Evolutionary conservation across 2,888 invertebrate species (phyloP), one percentile per base, ranked within the genome.

Genomic region (Podabrus alpinus): DNA sequence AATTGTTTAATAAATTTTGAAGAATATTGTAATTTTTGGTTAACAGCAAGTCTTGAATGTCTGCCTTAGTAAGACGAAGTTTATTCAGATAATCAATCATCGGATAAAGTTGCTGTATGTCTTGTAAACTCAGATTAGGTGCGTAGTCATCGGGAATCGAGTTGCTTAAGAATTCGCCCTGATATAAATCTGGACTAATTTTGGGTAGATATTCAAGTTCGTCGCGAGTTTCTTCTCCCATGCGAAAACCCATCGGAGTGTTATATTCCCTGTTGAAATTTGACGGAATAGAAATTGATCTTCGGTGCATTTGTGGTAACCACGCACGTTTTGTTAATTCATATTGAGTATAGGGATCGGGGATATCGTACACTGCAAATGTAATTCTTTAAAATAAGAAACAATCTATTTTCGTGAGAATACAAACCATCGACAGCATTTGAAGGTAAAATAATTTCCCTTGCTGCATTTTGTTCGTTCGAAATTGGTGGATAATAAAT

Each of bases 401-500:
- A 17, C 5, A 21, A 64, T 2, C 29, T 11, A n/a, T 24, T 15
- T n/a, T 7, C 0, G 15, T 2, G 21, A 24, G n/a, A 62, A 17
- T n/a, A 16, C 68, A 84, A 81, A 87, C 87, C 79, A 76, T 86
- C 86, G 25, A 85, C 80, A 9, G 89, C 90, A 64, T 89, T 88
- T 9, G 89, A 81, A 13, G 90, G 87, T 77, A 90, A 87, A 81
- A 90, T 90, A 69, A 89, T 89, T 15, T 87, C 80, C 60, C 88
- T 86, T 10, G 86, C 84, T 68, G 84, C 82, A 60, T 85, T 86
- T 61, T 88, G 87, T 19, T 80, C 89, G 70, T 90, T 89, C 66
- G 88, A 86, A 75, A 90, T 83, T 72, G 94, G 93, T 19, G 95
- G 95, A 85, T 91, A 94, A 85, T 94, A 95, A 15, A 94, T 90